Base-by-base conservation (phyloP, 2,888 invertebrate genomes). In the Calephelis perditalis region DNA sequence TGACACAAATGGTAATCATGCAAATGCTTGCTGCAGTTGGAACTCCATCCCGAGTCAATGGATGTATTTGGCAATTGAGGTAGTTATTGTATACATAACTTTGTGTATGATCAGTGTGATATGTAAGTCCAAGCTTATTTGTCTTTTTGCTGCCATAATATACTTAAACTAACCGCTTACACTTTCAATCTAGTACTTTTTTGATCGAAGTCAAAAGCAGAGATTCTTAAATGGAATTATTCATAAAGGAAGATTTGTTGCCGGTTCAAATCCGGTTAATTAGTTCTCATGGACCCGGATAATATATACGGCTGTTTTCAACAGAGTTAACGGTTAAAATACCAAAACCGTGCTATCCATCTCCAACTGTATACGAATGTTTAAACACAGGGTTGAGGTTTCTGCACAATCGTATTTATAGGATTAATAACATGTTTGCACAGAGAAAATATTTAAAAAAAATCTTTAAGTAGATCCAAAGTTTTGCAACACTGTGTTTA, bases 281-380 rank as follows among this genome's bases (percentile, higher is more conserved):
- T 49, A 49, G 49, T 26, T 49, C 49, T 49, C 49, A 49, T 49
- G 49, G 49, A 49, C 49, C 49, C 49, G 49, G 49, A 49, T 49
- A 49, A 49, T 49, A 49, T 49, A 49, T 49, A 49, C 49, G 49
- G 49, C 15, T 26, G 12, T 49, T 26, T 49, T 49, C 26, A 12
- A 49, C 12, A 7, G 40, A 40, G 40, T 40, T 40, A 40, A 40
- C 40, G 8, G 40, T 40, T 40, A 40, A 40, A 40, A 40, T 40
- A 40, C 8, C 40, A 40, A n/a, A 40, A 40, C 40, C 40, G 40
- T 40, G 5, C 40, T 40, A 40, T 40, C 40, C 40, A 40, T 40
- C 40, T 40, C 40, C 40, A 40, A 8, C 40, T 40, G 40, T 8
- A 7, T 40, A 6, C 40, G 40, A 40, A 40, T 40, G 8, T 26